A percentile compares a stretch with the other conserved stretches of the same genome.
Conservation (phyloP, 2,113 vertebrate species). For the Nothobranchius furzeri region DNA sequence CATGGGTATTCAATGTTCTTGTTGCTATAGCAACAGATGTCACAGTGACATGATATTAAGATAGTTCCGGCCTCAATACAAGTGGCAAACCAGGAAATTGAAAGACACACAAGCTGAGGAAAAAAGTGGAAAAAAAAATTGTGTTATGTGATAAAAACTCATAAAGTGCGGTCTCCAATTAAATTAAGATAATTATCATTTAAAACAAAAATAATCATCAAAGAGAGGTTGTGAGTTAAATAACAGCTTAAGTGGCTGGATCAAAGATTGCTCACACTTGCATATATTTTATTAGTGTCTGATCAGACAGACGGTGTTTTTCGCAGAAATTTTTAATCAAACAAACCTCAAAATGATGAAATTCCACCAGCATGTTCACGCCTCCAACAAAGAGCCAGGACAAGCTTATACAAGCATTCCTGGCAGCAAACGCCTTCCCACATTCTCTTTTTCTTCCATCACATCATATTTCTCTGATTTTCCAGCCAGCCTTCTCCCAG, state of each 20-base stretch:
- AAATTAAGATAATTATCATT: no score
- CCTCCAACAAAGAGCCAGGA: background rate
- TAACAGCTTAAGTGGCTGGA: no score
- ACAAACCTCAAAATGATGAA: background rate
- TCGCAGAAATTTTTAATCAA: background rate
- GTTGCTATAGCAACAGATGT: conserved; percentile 49
- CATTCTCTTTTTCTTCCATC: background rate
- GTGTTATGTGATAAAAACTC: background rate
- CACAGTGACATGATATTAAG: conserved; percentile 48
- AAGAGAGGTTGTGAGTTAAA: no score
- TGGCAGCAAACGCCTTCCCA: background rate
- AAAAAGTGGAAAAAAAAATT: background rate
- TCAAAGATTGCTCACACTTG: no score
- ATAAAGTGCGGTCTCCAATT: background rate
- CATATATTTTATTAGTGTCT: background rate
- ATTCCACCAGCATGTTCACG: background rate
- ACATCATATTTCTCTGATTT: background rate
- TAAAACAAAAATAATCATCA: no score
- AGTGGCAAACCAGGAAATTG: conserved; percentile 9
- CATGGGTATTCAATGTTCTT: conserved; percentile 1
- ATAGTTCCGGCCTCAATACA: conserved; percentile 10
- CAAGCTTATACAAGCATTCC: background rate
- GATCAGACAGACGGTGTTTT: background rate
- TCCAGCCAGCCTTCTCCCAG: background rate
- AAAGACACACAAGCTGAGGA: background rate